Evolutionary conservation across 2,888 invertebrate species (phyloP).

Genomic region (Sinopyrophorus schimmeli): DNA sequence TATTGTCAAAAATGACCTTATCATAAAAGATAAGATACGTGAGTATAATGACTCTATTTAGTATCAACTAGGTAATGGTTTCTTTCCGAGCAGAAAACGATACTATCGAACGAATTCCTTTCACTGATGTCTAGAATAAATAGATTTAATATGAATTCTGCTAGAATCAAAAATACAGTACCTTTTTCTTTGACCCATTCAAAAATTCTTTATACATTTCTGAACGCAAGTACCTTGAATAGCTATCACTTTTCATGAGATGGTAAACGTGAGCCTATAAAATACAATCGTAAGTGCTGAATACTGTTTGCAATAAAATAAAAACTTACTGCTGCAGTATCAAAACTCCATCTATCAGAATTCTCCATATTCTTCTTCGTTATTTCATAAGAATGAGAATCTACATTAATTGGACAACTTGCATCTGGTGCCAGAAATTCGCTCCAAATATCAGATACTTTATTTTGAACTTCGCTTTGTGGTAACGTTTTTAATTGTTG

Average conservation of each 20-base stretch:
- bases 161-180: conserved; percentile 49
- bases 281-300: conserved; percentile 10
- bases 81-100: conserved; percentile 77
- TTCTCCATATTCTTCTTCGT: conserved; percentile 80
- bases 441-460: conserved; percentile 86
- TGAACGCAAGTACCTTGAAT: conserved; percentile 94
- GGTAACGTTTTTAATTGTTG: conserved; percentile 90
- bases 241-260: conserved; percentile 99
- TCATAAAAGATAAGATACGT: conserved; percentile 33
- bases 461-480: conserved; percentile 77
- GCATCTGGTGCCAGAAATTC: conserved; percentile 95
- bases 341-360: conserved; percentile 93
- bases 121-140: conserved; percentile 76
- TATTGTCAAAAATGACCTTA: conserved; percentile 43
- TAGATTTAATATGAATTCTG: background rate
- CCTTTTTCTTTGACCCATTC: conserved; percentile 96
- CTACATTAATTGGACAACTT: conserved; percentile 95
- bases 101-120: conserved; percentile 83
- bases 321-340: conserved; percentile 86
- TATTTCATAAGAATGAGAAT: conserved; percentile 85
- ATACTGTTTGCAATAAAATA: conserved; percentile 10
- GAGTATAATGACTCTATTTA: conserved; percentile 31
- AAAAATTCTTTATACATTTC: conserved; percentile 98
- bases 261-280: conserved; percentile 96
- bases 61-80: conserved; percentile 54